Conservation (phyloP, 1,140 invertebrate species). For the Mercenaria mercenaria region DNA sequence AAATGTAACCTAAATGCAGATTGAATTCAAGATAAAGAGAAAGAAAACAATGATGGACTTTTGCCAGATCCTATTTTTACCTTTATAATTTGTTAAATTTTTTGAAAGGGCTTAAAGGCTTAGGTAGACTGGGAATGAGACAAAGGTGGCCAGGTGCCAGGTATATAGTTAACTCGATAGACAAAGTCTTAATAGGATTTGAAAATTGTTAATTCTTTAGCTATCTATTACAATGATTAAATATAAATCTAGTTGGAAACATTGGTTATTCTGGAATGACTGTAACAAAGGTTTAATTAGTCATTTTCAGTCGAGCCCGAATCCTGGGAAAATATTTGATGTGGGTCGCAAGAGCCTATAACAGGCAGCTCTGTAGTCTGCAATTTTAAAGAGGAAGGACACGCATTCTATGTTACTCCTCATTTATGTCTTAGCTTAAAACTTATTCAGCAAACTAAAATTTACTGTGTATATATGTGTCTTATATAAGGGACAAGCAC, state of each 20-base stretch:
- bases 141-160: conserved; percentile 38
- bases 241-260: too few species aligned
- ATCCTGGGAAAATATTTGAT: not conserved
- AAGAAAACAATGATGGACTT: conserved; percentile 3
- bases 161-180: not conserved
- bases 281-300: not conserved
- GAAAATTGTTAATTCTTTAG: not conserved
- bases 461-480: too few species aligned
- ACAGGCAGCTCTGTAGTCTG: too few species aligned
- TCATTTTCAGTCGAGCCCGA: not conserved
- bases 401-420: too few species aligned
- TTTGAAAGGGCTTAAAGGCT: not conserved
- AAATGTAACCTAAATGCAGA: not conserved
- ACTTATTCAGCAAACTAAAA: too few species aligned
- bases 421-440: too few species aligned
- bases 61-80: not conserved
- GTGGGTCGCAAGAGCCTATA: too few species aligned
- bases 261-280: too few species aligned
- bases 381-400: too few species aligned
- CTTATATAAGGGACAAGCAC: too few species aligned
- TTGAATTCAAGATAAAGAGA: not conserved
- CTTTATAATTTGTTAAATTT: not conserved
- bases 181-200: not conserved
- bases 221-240: not conserved
- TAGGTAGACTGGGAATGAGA: not conserved